Conservation (phyloP, 2,888 invertebrate genomes). For the Coenonympha glycerion region DNA sequence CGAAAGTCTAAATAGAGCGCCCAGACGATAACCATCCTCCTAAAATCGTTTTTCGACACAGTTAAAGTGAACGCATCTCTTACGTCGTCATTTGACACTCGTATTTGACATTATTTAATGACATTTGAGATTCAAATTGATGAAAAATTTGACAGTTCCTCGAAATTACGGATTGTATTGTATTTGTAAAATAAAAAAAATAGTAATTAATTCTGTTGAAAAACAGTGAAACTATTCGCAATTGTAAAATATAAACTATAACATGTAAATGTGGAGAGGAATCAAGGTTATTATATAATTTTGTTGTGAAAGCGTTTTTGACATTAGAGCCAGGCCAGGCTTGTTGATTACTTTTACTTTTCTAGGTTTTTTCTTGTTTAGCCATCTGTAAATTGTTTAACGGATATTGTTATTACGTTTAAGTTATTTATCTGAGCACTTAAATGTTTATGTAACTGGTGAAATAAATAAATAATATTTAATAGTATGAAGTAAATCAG, state of each 20-base stretch:
- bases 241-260: constrained; percentile 26
- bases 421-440: background rate
- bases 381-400: constrained; percentile 17
- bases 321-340: constrained; percentile 53
- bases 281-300: constrained; percentile 34
- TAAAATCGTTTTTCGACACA: too few species aligned
- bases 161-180: constrained; percentile 46
- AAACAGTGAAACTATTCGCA: constrained; percentile 24
- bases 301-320: constrained; percentile 38
- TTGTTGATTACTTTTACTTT: constrained; percentile 55
- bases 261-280: constrained; percentile 19
- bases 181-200: constrained; percentile 33
- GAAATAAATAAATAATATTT: constrained; percentile 1
- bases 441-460: background rate
- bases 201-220: constrained; percentile 32
- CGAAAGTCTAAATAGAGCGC: too few species aligned
- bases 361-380: constrained; percentile 28
- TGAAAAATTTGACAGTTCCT: constrained; percentile 45
- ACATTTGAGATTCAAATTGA: too few species aligned
- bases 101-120: constrained; percentile 40
- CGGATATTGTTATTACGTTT: background rate
- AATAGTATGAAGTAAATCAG: constrained; percentile 11
- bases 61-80: constrained; percentile 23
- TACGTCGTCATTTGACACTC: constrained; percentile 22
- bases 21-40: too few species aligned